Conservation (phyloP, 2,888 invertebrate species). For the Zaprionus lineosus region DNA sequence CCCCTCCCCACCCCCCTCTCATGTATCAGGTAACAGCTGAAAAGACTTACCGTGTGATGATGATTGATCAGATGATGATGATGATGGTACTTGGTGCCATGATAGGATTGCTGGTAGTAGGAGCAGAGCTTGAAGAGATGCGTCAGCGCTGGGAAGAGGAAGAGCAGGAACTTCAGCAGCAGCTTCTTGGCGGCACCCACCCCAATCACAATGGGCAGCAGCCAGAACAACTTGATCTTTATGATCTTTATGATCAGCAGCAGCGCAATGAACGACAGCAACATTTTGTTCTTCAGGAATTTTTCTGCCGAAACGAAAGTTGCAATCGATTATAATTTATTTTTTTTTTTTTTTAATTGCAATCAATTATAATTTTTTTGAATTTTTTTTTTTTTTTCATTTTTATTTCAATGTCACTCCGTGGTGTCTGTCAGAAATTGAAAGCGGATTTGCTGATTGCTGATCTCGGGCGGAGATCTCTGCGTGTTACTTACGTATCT, state of each 20-base stretch:
- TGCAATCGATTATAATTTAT: conserved; percentile 33
- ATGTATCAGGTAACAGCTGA: too few relatives aligned
- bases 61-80: conserved; percentile 92
- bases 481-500: conserved; percentile 78
- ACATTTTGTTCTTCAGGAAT: conserved; percentile 88
- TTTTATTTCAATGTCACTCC: too few relatives aligned
- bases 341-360: too few relatives aligned
- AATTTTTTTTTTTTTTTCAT: too few relatives aligned
- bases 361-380: too few relatives aligned
- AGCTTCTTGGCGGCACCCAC: conserved; percentile 93
- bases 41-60: conserved; percentile 86
- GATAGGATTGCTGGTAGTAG: conserved; percentile 89
- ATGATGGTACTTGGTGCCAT: conserved; percentile 90
- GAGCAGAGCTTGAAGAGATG: conserved; percentile 93
- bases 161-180: conserved; percentile 90
- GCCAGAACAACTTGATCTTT: conserved; percentile 90
- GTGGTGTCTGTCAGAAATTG: conserved; percentile 26
- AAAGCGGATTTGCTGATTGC: conserved; percentile 42
- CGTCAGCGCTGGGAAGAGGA: conserved; percentile 91
- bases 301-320: conserved; percentile 86
- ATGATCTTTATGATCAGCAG: conserved; percentile 90
- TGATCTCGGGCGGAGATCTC: not conserved
- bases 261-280: conserved; percentile 89
- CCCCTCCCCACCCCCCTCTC: too few relatives aligned
- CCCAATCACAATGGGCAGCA: conserved; percentile 90